Evolutionary conservation across 2,797 vertebrate genomes (phyloP).

Genomic region (Semotilus atromaculatus): DNA sequence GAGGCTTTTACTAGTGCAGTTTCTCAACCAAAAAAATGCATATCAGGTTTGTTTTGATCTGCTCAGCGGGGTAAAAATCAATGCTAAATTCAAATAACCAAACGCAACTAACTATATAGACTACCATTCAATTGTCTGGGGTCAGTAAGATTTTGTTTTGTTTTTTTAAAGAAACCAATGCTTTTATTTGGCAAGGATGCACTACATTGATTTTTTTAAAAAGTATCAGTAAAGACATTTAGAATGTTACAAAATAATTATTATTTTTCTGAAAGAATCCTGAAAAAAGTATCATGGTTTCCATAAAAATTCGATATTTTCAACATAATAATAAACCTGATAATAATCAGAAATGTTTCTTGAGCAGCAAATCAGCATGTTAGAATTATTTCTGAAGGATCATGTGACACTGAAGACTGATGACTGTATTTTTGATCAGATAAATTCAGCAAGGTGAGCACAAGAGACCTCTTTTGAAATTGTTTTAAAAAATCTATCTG

Average conservation of each 20-base stretch:
- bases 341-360: not conserved
- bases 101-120: not conserved
- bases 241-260: not conserved
- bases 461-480: not conserved
- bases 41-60: not conserved
- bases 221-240: not conserved
- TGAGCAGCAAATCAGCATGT: not conserved
- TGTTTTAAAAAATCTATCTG: not conserved
- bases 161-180: too few species aligned
- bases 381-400: not conserved
- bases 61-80: not conserved
- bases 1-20: constrained; percentile 14
- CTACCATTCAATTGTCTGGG: not conserved
- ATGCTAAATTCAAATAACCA: not conserved
- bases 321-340: not conserved
- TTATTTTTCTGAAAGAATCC: not conserved
- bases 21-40: not conserved
- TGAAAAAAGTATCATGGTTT: not conserved
- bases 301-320: not conserved
- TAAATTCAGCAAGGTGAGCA: not conserved
- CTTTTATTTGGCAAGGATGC: not conserved
- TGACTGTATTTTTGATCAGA: not conserved
- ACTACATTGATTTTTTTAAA: not conserved
- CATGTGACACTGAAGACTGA: not conserved
- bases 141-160: not conserved